phyloP scores from a whole-genome alignment of 2,888 invertebrate genomes.

The Drosophila parthenogenetica region DNA sequence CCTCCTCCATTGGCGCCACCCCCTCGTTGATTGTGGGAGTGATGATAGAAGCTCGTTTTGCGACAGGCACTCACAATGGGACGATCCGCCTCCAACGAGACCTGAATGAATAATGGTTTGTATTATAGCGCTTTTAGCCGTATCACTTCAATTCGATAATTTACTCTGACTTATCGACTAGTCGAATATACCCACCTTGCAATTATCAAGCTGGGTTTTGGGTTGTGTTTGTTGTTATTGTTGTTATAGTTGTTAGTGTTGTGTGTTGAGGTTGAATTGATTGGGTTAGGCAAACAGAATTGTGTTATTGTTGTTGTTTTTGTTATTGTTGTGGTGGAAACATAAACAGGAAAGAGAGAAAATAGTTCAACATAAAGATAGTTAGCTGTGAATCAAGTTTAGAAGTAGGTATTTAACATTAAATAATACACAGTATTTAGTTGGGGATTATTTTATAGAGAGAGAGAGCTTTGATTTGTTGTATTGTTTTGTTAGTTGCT shows the following conservation, averaged over 20 bases:
- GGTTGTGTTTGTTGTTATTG: slow-evolving; percentile 30
- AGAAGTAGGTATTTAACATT: slow-evolving; percentile 10
- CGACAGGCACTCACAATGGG: slow-evolving; percentile 84
- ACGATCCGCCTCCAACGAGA: slow-evolving; percentile 84
- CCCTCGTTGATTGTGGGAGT: slow-evolving; percentile 83
- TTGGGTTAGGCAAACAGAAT: slow-evolving; percentile 35
- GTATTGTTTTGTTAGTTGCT: not conserved
- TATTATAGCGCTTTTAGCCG: slow-evolving; percentile 21
- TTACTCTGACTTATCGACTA: slow-evolving; percentile 19
- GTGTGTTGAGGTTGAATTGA: slow-evolving; percentile 11
- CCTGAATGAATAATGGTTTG: slow-evolving; percentile 76
- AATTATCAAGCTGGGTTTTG: slow-evolving; percentile 73
- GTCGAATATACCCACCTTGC: slow-evolving; percentile 69
- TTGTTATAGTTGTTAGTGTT: slow-evolving; percentile 26
- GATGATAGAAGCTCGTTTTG: slow-evolving; percentile 83
- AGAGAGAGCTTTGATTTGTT: not conserved
- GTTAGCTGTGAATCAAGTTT: slow-evolving; percentile 44
- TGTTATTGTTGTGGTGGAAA: slow-evolving; percentile 28
- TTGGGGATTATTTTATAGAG: not conserved
- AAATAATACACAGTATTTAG: slow-evolving; percentile 17
- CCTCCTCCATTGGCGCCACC: slow-evolving; percentile 33
- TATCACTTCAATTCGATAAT: not conserved
- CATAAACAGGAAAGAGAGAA: slow-evolving; percentile 23
- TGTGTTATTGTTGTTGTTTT: slow-evolving; percentile 16
- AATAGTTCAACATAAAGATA: slow-evolving; percentile 60